Percentiles rank a stretch among this genome's conserved stretches.
Evolutionary conservation across 2,797 vertebrate genomes (phyloP).

Genomic region (Micrastur ruficollis): DNA sequence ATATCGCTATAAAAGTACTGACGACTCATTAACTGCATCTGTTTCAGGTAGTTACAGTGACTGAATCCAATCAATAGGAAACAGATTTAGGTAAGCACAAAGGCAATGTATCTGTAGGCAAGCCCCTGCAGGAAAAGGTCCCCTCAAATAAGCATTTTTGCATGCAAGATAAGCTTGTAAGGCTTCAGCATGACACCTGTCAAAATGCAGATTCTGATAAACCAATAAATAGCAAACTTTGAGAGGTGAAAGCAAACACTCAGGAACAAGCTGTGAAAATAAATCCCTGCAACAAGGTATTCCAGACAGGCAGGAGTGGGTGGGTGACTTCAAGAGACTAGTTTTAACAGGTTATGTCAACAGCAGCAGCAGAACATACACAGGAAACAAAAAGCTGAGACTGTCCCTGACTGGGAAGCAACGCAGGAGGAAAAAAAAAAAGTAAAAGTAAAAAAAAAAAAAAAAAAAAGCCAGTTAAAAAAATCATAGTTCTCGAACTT

Average conservation of each 20-base stretch:
- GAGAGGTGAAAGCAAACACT: constrained; percentile 43
- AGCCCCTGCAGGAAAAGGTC: neutral
- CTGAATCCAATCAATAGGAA: neutral
- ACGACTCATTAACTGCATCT: neutral
- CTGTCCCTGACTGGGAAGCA: neutral
- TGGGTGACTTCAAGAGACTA: constrained; percentile 24
- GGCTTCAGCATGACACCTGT: neutral
- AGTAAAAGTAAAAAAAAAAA: neutral
- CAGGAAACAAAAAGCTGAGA: constrained; percentile 2
- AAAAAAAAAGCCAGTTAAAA: neutral
- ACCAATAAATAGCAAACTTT: neutral
- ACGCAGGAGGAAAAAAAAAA: rapidly evolving
- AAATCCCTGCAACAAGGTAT: constrained; percentile 15
- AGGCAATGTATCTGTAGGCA: neutral
- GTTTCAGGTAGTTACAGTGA: neutral
- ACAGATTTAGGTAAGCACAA: constrained; percentile 14
- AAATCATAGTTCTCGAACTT: neutral
- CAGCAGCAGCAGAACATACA: constrained; percentile 8
- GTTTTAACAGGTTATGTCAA: constrained; percentile 61
- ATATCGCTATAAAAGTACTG: neutral
- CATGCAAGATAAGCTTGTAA: neutral
- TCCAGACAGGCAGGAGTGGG: neutral
- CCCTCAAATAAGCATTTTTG: neutral
- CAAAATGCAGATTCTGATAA: constrained; percentile 25
- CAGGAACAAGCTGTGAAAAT: constrained; percentile 40